Evolutionary conservation across 2,888 invertebrate species (phyloP).

Genomic region (Aphidoletes aphidimyza): DNA sequence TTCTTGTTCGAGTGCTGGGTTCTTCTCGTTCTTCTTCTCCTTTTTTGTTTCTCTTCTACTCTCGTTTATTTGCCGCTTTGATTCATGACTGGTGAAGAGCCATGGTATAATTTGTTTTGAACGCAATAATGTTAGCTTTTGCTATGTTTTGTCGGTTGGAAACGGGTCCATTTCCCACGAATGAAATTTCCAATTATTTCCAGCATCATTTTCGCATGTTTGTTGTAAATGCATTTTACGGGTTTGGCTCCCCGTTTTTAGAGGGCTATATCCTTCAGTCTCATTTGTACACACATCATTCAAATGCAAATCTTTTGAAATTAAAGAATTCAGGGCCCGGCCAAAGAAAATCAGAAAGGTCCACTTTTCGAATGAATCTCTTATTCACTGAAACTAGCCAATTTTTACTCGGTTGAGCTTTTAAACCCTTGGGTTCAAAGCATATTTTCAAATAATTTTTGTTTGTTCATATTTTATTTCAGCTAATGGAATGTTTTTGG

Average conservation of each 20-base stretch:
- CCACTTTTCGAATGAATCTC: no score
- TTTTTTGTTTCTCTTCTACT: neutral
- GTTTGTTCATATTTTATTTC: no score
- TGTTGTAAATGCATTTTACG: neutral
- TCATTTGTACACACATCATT: constrained; percentile 23
- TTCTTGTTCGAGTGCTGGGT: no score
- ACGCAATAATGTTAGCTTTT: neutral
- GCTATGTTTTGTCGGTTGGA: neutral
- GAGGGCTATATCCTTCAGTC: neutral
- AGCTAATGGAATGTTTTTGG: no score
- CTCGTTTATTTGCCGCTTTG: neutral
- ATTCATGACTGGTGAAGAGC: constrained; percentile 36
- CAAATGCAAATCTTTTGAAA: constrained; percentile 39
- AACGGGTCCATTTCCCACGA: neutral
- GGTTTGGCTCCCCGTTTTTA: neutral
- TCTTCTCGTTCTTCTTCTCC: no score
- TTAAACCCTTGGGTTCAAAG: no score
- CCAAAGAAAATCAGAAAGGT: no score
- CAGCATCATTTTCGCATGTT: constrained; percentile 41
- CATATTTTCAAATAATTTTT: no score
- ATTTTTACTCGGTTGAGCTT: no score
- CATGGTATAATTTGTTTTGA: constrained; percentile 38
- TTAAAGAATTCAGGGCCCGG: neutral
- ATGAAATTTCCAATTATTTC: constrained; percentile 40
- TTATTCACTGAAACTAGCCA: no score